These are phyloP conservation scores for Glandiceps talaboti DNA, from an alignment of 53 echinoderm and acorn worm species.

Conservation along the genomic window DNA sequence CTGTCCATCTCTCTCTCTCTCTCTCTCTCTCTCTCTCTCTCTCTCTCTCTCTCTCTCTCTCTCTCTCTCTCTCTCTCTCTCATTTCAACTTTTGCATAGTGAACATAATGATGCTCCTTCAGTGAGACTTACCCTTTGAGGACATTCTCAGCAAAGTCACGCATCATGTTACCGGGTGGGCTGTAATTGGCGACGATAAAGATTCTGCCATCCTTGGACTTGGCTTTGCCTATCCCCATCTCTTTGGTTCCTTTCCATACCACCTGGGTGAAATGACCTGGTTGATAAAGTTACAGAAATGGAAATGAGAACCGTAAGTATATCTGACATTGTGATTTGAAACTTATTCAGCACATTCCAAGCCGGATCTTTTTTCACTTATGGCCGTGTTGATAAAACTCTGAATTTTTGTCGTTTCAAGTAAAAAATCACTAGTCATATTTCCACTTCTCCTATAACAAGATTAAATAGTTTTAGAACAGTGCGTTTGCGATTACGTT, in stretches of 20 bases:
- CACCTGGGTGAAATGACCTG: slow-evolving; percentile 70
- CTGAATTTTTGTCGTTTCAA: neutral
- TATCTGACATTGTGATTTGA: neutral
- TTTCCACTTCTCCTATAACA: too few species aligned
- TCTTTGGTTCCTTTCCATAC: slow-evolving; percentile 70
- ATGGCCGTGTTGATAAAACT: too few species aligned
- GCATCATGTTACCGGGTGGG: slow-evolving; percentile 36
- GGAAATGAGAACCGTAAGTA: neutral
- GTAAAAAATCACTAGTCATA: neutral
- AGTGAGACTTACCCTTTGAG: neutral
- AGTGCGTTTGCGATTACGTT: too few species aligned
- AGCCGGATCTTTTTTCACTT: too few species aligned
- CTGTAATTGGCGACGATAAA: slow-evolving; percentile 65
- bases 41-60: slow-evolving; percentile 1
- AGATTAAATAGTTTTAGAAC: too few species aligned
- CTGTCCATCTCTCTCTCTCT: neutral
- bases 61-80: slow-evolving; percentile 1
- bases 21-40: neutral
- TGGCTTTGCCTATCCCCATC: slow-evolving; percentile 69
- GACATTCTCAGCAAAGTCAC: neutral
- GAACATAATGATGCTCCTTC: too few species aligned
- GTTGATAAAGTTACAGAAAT: neutral
- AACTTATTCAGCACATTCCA: too few species aligned
- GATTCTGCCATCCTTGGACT: slow-evolving; percentile 39
- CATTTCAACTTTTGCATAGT: too few species aligned